These are phyloP conservation scores for Oedothorax gibbosus DNA, from an alignment of 1,140 invertebrate species.

Conservation along the genomic window DNA sequence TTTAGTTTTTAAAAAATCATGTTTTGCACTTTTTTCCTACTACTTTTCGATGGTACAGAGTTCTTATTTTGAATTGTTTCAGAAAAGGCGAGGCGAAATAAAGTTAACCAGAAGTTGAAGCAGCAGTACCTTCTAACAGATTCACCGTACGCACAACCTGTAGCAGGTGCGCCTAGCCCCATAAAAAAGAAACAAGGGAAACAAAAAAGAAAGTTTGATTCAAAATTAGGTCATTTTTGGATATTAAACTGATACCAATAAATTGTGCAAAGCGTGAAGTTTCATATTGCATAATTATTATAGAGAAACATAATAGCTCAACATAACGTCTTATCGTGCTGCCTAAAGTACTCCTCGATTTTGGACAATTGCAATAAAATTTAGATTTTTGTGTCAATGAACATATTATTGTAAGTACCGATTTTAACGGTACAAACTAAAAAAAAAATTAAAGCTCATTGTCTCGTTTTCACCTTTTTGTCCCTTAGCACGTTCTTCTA, in stretches of 20 bases:
- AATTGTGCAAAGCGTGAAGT: background rate
- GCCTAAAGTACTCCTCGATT: background rate
- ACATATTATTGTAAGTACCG: no score
- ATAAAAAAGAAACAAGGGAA: constrained; percentile 21
- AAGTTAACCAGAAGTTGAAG: background rate
- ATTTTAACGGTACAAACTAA: no score
- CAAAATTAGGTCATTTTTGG: constrained; percentile 5
- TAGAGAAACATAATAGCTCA: background rate
- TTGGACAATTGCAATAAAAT: no score
- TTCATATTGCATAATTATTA: background rate
- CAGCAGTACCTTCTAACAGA: background rate
- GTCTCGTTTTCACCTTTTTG: no score
- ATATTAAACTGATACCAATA: background rate
- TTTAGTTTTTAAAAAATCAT: no score
- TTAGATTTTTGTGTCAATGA: no score
- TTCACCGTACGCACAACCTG: constrained; percentile 34
- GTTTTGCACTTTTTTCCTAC: background rate
- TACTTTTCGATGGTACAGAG: background rate
- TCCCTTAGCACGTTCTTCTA: no score
- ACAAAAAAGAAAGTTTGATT: background rate
- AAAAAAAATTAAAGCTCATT: no score
- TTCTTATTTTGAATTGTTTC: background rate
- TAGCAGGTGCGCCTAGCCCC: constrained; percentile 25
- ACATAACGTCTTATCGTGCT: background rate
- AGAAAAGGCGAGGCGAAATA: background rate